Evolutionary conservation across 2,888 invertebrate genomes (phyloP), one percentile per base, ranked within the genome.

Genomic region (Calameuta filiformis): DNA sequence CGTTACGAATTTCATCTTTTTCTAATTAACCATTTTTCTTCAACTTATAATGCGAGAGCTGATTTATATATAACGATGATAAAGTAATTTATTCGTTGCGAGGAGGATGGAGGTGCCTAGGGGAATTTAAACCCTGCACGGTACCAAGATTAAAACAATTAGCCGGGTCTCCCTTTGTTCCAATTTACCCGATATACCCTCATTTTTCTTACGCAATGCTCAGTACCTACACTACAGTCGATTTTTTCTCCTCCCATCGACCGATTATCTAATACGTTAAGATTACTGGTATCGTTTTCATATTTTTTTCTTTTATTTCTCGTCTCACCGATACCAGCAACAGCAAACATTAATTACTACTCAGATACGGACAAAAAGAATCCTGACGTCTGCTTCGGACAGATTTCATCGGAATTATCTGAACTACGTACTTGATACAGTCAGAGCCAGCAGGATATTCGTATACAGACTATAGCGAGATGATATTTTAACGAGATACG

Each of bases 111-210:
- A 23, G 3, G 71, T 40, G 40, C 40, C 73, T 30, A 31, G 40
- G 34, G 69, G 68, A 69, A 76, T 68, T 75, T 31, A 68, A 23
- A 73, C 73, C 77, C 40, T 40, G 30, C 75, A 35, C 75, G 35
- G 74, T 73, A 73, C 69, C 76, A 35, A 68, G 76, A 77, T 81
- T 77, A 78, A 81, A 75, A 75, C 76, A 79, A 81, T 81, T 77
- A 79, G 75, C 76, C 75, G 35, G 34, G 37, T 12, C 12, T 35
- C 34, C 40, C 73, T 68, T 76, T 73, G 69, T 69, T 75, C 74
- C 35, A 79, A 77, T 40, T 73, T 76, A 75, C 31, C 23, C 68
- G 68, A 68, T 79, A 77, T 34, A 23, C 6, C n/a, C 30, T 75
- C 37, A 37, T 30, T 30, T 23, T 23, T 40, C 6, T 56, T 56